These are phyloP conservation scores for Ectropis crepuscularia DNA, from an alignment of 2,888 invertebrate species.

Conservation along the genomic window DNA sequence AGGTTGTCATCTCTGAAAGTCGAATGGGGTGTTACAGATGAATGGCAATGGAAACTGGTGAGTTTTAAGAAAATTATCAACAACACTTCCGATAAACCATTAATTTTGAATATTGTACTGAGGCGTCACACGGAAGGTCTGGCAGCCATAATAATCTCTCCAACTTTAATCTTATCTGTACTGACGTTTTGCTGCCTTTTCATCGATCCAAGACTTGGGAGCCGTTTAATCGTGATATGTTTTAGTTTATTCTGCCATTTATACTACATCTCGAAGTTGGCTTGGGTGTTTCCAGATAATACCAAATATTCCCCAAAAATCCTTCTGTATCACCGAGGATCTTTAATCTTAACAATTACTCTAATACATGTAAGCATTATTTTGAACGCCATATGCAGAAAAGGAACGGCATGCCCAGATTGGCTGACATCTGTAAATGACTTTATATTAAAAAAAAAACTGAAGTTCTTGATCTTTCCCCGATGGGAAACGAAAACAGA, in stretches of 20 bases:
- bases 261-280: constrained; percentile 35
- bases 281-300: constrained; percentile 35
- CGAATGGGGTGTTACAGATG: constrained; percentile 33
- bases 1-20: constrained; percentile 24
- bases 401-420: constrained; percentile 6
- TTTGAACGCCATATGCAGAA: constrained; percentile 25
- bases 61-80: constrained; percentile 19
- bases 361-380: constrained; percentile 23
- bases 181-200: constrained; percentile 37
- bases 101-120: constrained; percentile 35
- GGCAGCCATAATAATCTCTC: constrained; percentile 38
- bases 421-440: constrained; percentile 24
- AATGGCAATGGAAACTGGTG: constrained; percentile 49
- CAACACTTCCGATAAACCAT: constrained; percentile 22
- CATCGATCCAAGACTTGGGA: constrained; percentile 30
- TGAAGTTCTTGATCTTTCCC: constrained; percentile 21
- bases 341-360: constrained; percentile 33
- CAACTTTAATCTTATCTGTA: constrained; percentile 37
- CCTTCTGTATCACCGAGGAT: constrained; percentile 41
- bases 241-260: constrained; percentile 45
- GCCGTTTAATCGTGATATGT: constrained; percentile 36
- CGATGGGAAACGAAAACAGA: constrained; percentile 23
- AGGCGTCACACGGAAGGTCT: constrained; percentile 36
- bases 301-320: constrained; percentile 37
- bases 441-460: constrained; percentile 21